Conservation (phyloP, 2,797 vertebrate species). For the Cichlasoma orientale region DNA sequence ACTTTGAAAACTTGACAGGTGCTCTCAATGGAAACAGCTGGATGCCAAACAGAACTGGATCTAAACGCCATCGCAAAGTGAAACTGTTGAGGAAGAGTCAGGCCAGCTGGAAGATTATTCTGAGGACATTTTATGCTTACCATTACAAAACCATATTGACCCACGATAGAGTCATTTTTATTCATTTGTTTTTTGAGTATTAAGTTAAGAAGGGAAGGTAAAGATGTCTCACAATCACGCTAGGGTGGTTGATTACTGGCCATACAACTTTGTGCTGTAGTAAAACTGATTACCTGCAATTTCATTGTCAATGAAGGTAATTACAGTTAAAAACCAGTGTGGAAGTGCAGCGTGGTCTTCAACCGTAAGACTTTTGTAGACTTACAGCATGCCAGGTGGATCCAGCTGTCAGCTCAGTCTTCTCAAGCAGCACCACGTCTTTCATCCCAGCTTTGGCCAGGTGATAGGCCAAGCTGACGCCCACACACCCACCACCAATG, state of each 20-base stretch:
- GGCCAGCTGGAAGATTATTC: not conserved
- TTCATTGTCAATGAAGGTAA: not conserved
- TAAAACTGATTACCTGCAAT: not conserved
- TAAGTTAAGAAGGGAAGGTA: not conserved
- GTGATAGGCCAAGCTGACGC: conserved; percentile 94
- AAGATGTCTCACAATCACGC: not conserved
- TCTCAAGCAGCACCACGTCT: conserved; percentile 95
- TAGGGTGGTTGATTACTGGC: not conserved
- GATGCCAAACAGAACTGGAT: not conserved
- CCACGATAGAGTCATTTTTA: not conserved
- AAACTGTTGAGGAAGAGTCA: conserved; percentile 33
- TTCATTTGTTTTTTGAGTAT: not conserved
- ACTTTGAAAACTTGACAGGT: conserved; percentile 39
- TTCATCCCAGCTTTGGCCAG: conserved; percentile 94
- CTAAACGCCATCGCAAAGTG: not conserved
- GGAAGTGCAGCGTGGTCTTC: not conserved
- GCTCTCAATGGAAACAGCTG: not conserved
- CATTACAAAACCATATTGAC: not conserved
- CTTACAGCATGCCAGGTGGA: conserved; percentile 99
- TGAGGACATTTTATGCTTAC: not conserved
- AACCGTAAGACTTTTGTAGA: not conserved
- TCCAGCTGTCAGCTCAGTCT: conserved; percentile 95
- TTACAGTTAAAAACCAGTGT: not conserved
- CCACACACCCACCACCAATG: conserved; percentile 95
- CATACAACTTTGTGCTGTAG: not conserved